Conservation (phyloP, 2,113 vertebrate species). For the Gymnocephalus cernua region DNA sequence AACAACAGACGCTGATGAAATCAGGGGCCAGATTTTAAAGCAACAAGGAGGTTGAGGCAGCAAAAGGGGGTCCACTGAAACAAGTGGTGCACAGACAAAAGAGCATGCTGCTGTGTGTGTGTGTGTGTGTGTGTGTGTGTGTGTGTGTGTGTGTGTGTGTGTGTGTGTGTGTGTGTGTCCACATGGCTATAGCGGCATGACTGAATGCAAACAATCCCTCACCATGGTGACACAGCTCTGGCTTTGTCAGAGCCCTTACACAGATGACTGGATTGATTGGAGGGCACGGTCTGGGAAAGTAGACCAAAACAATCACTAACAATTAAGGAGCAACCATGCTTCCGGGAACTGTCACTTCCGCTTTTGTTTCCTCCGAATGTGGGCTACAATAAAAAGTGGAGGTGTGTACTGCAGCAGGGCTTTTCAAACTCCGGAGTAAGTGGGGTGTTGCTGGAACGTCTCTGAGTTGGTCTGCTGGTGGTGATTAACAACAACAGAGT, state of each 20-base stretch:
- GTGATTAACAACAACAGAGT: neutral
- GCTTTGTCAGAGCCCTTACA: constrained; percentile 77
- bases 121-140: neutral
- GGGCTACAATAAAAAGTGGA: constrained; percentile 38
- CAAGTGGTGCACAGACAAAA: constrained; percentile 65
- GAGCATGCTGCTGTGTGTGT: constrained; percentile 37
- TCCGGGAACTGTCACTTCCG: constrained; percentile 73
- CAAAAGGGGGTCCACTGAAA: constrained; percentile 38
- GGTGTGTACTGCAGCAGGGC: constrained; percentile 17
- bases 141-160: constrained; percentile 26
- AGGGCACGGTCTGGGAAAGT: constrained; percentile 66
- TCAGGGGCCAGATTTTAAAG: constrained; percentile 40
- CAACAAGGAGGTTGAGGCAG: constrained; percentile 33
- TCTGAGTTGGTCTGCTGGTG: constrained; percentile 1
- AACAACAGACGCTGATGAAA: constrained; percentile 55
- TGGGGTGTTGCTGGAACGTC: neutral
- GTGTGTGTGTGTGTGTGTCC: constrained; percentile 42
- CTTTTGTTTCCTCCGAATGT: constrained; percentile 53
- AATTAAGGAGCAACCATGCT: constrained; percentile 73
- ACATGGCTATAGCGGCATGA: constrained; percentile 73
- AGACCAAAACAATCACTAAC: constrained; percentile 71
- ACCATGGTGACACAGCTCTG: constrained; percentile 73
- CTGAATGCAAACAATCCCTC: constrained; percentile 85
- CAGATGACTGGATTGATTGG: constrained; percentile 77
- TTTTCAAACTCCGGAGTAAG: constrained; percentile 8